Evolutionary conservation across 2,113 vertebrate species (phyloP).

Genomic region (Speoplatyrhinus poulsoni): DNA sequence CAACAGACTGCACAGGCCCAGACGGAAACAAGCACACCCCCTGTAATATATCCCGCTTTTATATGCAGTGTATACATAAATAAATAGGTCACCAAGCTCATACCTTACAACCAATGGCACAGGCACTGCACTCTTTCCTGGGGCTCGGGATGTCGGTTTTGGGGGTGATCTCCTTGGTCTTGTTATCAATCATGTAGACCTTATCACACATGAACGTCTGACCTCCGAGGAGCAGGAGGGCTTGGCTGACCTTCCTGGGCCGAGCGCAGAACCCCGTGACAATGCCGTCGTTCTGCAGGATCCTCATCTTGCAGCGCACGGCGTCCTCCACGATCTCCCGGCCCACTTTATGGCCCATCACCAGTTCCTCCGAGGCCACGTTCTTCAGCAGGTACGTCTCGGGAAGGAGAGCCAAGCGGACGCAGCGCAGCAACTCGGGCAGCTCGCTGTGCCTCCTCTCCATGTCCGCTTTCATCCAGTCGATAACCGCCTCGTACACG

Average conservation of each 20-base stretch:
- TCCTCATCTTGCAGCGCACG: conserved; percentile 81
- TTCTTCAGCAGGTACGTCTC: conserved; percentile 80
- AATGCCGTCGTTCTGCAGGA: conserved; percentile 84
- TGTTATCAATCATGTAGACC: conserved; percentile 84
- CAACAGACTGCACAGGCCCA: no score
- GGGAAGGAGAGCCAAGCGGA: conserved; percentile 80
- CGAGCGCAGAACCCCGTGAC: conserved; percentile 83
- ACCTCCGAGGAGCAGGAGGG: conserved; percentile 81
- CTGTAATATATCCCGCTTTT: background rate
- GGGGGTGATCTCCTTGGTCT: conserved; percentile 82
- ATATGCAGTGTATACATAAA: background rate
- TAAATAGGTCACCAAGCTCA: background rate
- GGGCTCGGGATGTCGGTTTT: conserved; percentile 85
- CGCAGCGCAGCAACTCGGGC: conserved; percentile 78
- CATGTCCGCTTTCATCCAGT: conserved; percentile 83
- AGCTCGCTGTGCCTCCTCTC: conserved; percentile 71
- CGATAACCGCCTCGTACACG: conserved; percentile 82
- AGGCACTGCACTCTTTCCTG: conserved; percentile 84
- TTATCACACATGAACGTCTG: conserved; percentile 87
- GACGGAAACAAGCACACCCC: no score
- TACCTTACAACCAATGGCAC: conserved; percentile 85
- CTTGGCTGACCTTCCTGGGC: conserved; percentile 83
- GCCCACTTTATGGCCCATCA: conserved; percentile 80
- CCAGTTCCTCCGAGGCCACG: conserved; percentile 78
- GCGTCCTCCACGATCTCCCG: conserved; percentile 83